Conservation (phyloP, 2,888 invertebrate species). For the Lasiommata megera region DNA sequence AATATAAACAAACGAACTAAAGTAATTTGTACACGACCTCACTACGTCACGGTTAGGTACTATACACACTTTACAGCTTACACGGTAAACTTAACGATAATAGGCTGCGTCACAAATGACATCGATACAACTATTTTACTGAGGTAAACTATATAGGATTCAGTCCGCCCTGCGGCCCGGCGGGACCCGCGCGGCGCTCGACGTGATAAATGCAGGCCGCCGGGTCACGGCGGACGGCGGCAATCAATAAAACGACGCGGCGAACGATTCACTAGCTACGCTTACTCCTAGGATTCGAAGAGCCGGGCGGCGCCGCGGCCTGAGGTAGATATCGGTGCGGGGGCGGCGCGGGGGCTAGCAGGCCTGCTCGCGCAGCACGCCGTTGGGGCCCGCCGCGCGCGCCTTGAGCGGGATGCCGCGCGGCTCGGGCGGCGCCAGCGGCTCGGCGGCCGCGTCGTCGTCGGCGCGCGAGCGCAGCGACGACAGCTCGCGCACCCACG, state of each 20-base stretch:
- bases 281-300: conserved; percentile 74
- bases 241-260: conserved; percentile 54
- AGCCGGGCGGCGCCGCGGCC: conserved; percentile 46
- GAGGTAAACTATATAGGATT: conserved; percentile 79
- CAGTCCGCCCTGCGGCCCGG: background rate
- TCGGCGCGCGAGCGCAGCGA: conserved; percentile 64
- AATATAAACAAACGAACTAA: conserved; percentile 58
- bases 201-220: conserved; percentile 14
- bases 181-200: conserved; percentile 14
- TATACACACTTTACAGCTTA: conserved; percentile 74
- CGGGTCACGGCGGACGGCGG: conserved; percentile 28
- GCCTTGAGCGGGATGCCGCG: conserved; percentile 30
- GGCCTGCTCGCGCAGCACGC: conserved; percentile 42
- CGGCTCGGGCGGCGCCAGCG: conserved; percentile 44
- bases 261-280: conserved; percentile 63
- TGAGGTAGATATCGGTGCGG: conserved; percentile 55
- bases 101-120: conserved; percentile 79
- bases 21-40: conserved; percentile 72
- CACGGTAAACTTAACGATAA: conserved; percentile 73
- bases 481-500: conserved; percentile 76
- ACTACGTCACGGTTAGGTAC: conserved; percentile 51
- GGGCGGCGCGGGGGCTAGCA: conserved; percentile 21
- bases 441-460: conserved; percentile 66
- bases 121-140: conserved; percentile 72
- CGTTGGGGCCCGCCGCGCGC: conserved; percentile 49